phyloP scores from a whole-genome alignment of 2,888 invertebrate species.

The Aleiodes alternator region DNA sequence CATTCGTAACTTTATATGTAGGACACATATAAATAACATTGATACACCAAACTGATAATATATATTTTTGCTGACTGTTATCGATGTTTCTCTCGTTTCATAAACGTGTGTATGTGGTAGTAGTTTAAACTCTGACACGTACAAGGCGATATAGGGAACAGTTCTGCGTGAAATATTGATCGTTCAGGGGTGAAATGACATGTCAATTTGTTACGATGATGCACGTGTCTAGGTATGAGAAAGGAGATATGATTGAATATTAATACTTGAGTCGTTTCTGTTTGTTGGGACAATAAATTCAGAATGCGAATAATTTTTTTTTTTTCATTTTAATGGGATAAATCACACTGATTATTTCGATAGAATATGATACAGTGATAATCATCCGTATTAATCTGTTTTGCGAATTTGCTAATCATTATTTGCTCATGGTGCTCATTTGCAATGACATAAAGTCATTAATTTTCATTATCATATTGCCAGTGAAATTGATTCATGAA shows the following conservation, averaged over 20 bases:
- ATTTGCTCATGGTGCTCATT: too few species aligned
- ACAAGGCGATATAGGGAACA: conserved; percentile 7
- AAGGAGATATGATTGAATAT: background rate
- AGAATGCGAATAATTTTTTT: too few species aligned
- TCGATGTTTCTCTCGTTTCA: conserved; percentile 28
- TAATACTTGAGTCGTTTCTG: too few species aligned
- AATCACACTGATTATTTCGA: too few species aligned
- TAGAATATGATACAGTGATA: too few species aligned
- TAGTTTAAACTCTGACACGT: conserved; percentile 27
- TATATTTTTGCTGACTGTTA: conserved; percentile 38
- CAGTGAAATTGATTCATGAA: too few species aligned
- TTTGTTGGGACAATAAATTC: too few species aligned
- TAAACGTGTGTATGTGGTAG: background rate
- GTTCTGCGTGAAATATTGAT: conserved; percentile 36
- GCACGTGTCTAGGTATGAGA: background rate
- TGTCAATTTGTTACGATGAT: conserved; percentile 37
- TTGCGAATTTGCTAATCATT: too few species aligned
- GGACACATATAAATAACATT: conserved; percentile 6
- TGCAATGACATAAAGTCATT: too few species aligned
- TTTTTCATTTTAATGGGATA: too few species aligned
- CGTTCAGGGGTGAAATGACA: conserved; percentile 29
- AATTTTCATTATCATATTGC: too few species aligned
- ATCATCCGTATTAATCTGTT: too few species aligned
- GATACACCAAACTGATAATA: conserved; percentile 25
- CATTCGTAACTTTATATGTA: background rate